Base-by-base conservation (phyloP, 1,140 invertebrate genomes). In the Drosophila subobscura region DNA sequence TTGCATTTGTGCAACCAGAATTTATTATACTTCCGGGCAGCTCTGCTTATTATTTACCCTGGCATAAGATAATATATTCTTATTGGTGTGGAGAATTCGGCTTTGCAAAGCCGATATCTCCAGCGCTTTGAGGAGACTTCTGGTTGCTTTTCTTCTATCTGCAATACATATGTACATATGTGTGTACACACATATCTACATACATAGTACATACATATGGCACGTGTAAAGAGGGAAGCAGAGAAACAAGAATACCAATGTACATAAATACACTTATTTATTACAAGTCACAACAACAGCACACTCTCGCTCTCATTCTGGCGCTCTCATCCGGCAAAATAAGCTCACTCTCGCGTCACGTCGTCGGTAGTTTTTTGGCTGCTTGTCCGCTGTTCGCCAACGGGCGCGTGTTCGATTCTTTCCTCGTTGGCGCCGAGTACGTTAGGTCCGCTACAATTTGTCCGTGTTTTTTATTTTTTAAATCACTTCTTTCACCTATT, bases 371-470 rank as follows among this genome's bases (percentile, higher is more conserved):
- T 86, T 80, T 80, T 77, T 74, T 45, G 64, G 73, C 60, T 64
- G 72, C 44, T 63, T 64, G 57, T 70, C 65, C 44, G 56, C 52
- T 56, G 65, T 41, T 74, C 74, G 74, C 51, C 50, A 59, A 12
- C 67, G 29, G 57, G 56, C 79, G 75, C 79, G 67, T 80, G 81
- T 83, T 88, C 60, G 83, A 79, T 86, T 86, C 83, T 86, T 86
- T 86, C 83, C 83, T 86, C 81, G 81, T 88, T 88, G 79, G 78
- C 83, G 78, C 81, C 75, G 80, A 59, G 80, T 76, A 79, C 79
- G 79, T 76, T 78, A 68, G 65, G 83, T 86, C 83, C 81, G 81
- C 64, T 63, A 70, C 74, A 27, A 40, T 73, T 86, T 74, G 81
- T 86, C 81, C 83, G 83, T 88, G 83, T 79, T 86, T 86, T 77